phyloP scores from a whole-genome alignment of 2,797 vertebrate genomes.

The Loris lydekkerianus region DNA sequence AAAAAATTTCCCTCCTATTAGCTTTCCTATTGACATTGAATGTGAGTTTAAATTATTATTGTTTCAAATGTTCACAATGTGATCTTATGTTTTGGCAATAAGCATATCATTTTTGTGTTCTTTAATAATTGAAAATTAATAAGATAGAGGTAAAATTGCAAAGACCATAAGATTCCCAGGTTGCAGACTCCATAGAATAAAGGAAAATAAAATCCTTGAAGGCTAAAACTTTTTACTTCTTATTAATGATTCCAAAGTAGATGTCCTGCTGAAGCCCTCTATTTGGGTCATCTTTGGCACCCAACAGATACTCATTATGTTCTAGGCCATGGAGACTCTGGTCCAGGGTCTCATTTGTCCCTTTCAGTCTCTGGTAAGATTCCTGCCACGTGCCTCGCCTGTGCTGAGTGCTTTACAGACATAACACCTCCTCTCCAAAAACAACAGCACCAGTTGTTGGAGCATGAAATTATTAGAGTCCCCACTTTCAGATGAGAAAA shows the following conservation, averaged over 20 bases:
- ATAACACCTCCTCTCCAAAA: not conserved
- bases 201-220: not conserved
- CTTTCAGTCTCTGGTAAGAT: not conserved
- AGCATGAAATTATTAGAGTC: not conserved
- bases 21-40: slow-evolving; percentile 55
- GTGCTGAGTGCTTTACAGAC: not conserved
- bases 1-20: not conserved
- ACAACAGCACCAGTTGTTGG: not conserved
- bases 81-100: not conserved
- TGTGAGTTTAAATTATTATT: slow-evolving; percentile 22
- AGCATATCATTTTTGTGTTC: not conserved
- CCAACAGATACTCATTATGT: not conserved
- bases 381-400: not conserved
- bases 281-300: not conserved
- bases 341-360: not conserved
- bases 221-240: not conserved
- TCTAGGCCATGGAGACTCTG: not conserved
- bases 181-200: not conserved
- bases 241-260: not conserved
- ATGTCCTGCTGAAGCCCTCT: not conserved
- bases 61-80: slow-evolving; percentile 43
- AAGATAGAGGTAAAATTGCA: slow-evolving; percentile 1
- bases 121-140: slow-evolving; percentile 56
- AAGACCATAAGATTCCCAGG: not conserved
- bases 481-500: not conserved